A percentile compares a stretch with the other conserved stretches of the same genome.
Conservation (phyloP, 2,888 invertebrate genomes). For the Cephus sareptanus region DNA sequence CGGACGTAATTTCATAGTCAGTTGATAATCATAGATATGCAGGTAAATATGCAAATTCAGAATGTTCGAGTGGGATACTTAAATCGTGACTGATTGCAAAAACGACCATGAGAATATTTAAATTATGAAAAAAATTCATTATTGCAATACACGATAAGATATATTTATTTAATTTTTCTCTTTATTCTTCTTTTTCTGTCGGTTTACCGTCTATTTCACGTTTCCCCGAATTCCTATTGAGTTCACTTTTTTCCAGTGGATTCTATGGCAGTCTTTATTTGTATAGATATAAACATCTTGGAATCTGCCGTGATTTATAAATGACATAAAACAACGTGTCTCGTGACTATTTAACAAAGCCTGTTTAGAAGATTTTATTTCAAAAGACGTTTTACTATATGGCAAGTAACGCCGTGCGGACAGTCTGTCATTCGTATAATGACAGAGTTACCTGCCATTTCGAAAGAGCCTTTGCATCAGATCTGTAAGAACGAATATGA, state of each 20-base stretch:
- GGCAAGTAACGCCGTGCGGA: background rate
- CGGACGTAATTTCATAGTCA: background rate
- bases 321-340: constrained; percentile 14
- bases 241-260: background rate
- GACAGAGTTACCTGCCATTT: constrained; percentile 16
- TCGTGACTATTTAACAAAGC: constrained; percentile 20
- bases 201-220: background rate
- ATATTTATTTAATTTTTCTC: background rate
- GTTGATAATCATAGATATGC: background rate
- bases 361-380: constrained; percentile 25
- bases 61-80: background rate
- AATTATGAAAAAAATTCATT: no score
- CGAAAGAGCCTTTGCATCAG: background rate
- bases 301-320: constrained; percentile 8
- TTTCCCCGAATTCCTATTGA: background rate
- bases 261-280: background rate
- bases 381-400: constrained; percentile 18
- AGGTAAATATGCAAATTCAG: background rate
- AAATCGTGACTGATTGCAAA: background rate
- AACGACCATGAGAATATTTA: background rate
- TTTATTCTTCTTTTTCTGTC: background rate
- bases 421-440: constrained; percentile 45
- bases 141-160: no score
- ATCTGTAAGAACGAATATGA: background rate
- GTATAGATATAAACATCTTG: no score